Evolutionary conservation across 2,113 vertebrate species (phyloP), one percentile per base, ranked within the genome.

Genomic region (Sceloporus tristichus): DNA sequence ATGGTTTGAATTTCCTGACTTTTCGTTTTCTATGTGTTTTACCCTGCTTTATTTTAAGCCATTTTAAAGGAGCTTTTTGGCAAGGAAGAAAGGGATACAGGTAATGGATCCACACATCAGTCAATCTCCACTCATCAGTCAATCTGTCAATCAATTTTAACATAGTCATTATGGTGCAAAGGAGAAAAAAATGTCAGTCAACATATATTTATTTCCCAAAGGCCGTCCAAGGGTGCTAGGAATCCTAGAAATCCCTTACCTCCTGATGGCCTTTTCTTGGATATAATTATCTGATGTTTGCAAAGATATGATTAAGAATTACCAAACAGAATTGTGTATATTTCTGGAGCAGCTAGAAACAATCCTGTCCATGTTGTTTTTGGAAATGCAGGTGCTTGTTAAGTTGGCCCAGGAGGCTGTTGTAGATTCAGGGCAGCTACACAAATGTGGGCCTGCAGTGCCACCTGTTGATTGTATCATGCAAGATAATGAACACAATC

Each of bases 301-400:
- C 92, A 96, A 95, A 96, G 92, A 56, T 82, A 91, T 93, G 95
- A 95, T 96, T 96, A 94, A 94, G 95, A 96, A 97, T 96, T 93
- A 95, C 96, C 96, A 97, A 96, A 96, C 91, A 92, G 95, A 88
- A 89, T 1, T 90, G 93, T 90, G 85, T 93, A 96, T 91, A 95
- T 94, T 96, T 97, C 94, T 95, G 92, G 95, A 93, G 94, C 95
- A 95, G 91, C 95, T 96, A 96, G 96, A 96, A 96, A 91, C 89
- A 90, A 70, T 73, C 68, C 87, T 95, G 93, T 95, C 77, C 79
- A 88, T 97, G 94, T 96, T 96, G 92, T 93, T 97, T 96, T 96
- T 97, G 97, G 96, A 96, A 95, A 84, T 59, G 18, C 0, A 0
- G 21, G 82, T 88, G 88, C 92, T 95, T 92, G 94, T 93, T 96